phyloP scores from a whole-genome alignment of 2,113 vertebrate genomes.

The Silurus meridionalis region DNA sequence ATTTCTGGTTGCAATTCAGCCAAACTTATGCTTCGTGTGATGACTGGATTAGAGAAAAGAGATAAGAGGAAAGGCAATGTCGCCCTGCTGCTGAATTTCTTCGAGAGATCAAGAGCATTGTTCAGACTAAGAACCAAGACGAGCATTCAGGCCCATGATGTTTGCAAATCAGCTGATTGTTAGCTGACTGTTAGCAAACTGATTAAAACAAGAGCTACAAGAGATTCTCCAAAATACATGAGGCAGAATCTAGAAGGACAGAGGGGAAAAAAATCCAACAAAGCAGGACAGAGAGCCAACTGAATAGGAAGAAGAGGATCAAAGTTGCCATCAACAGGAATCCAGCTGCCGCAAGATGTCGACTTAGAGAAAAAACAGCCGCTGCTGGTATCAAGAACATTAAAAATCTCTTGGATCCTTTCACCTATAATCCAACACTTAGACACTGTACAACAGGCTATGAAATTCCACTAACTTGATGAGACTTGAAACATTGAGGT shows the following conservation, averaged over 20 bases:
- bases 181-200: not conserved
- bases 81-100: too few species aligned
- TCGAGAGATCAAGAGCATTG: too few species aligned
- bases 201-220: not conserved
- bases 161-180: not conserved
- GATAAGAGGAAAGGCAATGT: too few species aligned
- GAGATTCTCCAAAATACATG: not conserved
- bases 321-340: not conserved
- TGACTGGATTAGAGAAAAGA: too few species aligned
- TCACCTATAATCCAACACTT: not conserved
- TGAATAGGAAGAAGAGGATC: not conserved
- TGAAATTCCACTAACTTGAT: not conserved
- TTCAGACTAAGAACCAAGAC: not conserved
- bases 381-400: not conserved
- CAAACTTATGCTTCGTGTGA: too few species aligned
- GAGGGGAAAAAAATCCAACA: not conserved
- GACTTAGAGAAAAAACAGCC: not conserved
- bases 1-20: too few species aligned
- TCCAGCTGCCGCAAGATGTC: not conserved
- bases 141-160: not conserved
- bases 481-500: not conserved
- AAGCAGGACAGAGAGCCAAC: not conserved
- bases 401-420: not conserved
- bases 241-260: not conserved
- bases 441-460: not conserved